phyloP scores from a whole-genome alignment of 2,888 invertebrate genomes.

The Smittia sp. region DNA sequence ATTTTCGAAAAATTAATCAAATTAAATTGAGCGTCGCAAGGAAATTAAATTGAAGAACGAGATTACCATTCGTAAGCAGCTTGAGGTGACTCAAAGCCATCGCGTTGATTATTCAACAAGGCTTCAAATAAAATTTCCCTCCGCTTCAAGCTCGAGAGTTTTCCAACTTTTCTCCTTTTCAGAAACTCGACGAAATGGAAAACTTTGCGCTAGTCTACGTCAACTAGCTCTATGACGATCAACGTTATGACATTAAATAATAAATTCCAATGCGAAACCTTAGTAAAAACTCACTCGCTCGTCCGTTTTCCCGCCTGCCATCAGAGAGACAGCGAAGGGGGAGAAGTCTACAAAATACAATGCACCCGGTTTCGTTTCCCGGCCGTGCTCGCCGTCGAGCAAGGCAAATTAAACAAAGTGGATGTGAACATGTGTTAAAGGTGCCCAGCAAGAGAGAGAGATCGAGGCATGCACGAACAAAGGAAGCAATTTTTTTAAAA shows the following conservation, averaged over 20 bases:
- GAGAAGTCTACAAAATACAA: conserved; percentile 9
- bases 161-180: too few species aligned
- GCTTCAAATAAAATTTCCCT: too few species aligned
- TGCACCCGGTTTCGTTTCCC: background rate
- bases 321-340: background rate
- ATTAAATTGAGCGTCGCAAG: background rate
- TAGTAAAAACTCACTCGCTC: conserved; percentile 7
- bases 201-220: too few species aligned
- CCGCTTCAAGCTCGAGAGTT: too few species aligned
- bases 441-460: conserved; percentile 3
- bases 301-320: background rate
- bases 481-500: background rate
- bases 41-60: background rate
- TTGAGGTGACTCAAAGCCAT: too few species aligned
- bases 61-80: too few species aligned
- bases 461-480: background rate
- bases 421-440: conserved; percentile 4
- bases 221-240: too few species aligned
- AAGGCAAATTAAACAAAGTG: conserved; percentile 6
- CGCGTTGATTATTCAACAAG: too few species aligned
- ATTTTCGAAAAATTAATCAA: background rate
- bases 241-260: conserved; percentile 1
- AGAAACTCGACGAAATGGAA: too few species aligned
- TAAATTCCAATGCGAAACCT: background rate
- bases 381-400: background rate